Percentiles rank a stretch among this genome's conserved stretches.
phyloP scores from a whole-genome alignment of 2,888 invertebrate species.

The Hylaea fasciaria region DNA sequence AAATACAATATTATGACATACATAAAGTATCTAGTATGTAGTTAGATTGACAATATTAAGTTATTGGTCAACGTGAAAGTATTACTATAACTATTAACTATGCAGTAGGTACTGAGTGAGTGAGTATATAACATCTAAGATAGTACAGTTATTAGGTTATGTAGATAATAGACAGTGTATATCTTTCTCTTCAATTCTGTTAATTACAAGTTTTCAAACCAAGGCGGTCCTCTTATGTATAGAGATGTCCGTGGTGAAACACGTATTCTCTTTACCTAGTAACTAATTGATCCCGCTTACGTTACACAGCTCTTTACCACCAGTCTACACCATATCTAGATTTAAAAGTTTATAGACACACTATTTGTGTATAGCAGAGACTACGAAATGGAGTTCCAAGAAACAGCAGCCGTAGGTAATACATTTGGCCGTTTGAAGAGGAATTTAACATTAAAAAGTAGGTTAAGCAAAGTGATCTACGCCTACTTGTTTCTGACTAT shows the following conservation, averaged over 20 bases:
- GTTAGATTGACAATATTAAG: constrained; percentile 7
- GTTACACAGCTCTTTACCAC: constrained; percentile 72
- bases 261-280: constrained; percentile 68
- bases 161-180: constrained; percentile 1
- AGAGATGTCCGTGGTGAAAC: constrained; percentile 56
- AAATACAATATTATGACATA: constrained; percentile 31
- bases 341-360: constrained; percentile 37
- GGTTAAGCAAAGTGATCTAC: constrained; percentile 58
- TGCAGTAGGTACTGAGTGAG: constrained; percentile 38
- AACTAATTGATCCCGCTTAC: constrained; percentile 83
- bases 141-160: neutral
- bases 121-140: constrained; percentile 33
- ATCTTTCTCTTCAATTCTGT: constrained; percentile 19
- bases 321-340: constrained; percentile 54
- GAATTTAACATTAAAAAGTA: constrained; percentile 22
- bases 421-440: constrained; percentile 5
- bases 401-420: constrained; percentile 34
- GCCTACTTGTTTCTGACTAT: constrained; percentile 90
- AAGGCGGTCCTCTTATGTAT: constrained; percentile 14
- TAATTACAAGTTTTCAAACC: constrained; percentile 47
- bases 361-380: constrained; percentile 65
- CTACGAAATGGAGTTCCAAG: constrained; percentile 62
- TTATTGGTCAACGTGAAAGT: constrained; percentile 20
- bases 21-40: constrained; percentile 5
- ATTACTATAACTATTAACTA: constrained; percentile 39